Evolutionary conservation across 2,888 invertebrate species (phyloP), one percentile per base, ranked within the genome.

Genomic region (Trichopria drosophilae): DNA sequence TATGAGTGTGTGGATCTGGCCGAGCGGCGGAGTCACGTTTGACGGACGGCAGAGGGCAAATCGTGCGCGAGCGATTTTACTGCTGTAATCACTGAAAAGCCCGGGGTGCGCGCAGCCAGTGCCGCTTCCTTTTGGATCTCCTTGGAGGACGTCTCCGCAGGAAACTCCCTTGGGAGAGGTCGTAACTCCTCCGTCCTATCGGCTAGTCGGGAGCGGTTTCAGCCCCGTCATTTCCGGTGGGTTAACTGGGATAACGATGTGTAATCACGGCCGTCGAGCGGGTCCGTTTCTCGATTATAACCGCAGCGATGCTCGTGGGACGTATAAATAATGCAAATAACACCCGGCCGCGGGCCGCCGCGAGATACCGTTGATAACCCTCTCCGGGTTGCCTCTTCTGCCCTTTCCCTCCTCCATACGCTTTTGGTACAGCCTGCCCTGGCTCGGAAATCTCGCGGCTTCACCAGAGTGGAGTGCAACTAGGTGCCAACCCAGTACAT

Each of bases 301-400:
- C 62, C 64, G 59, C 58, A 49, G 55, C 62, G 64, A 68, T 67
- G 62, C 72, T 67, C 71, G 56, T 58, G 71, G 71, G 72, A 69
- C 68, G 63, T 67, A 71, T 72, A 72, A 73, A 73, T 73, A 73
- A 71, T 66, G 66, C 63, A 61, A 70, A 72, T 69, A 73, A 72
- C 66, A 63, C 57, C 57, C 55, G 55, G 52, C 51, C 49, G 53
- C 58, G 43, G 51, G 41, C 51, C 51, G 48, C 37, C 15, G 43
- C 48, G 13, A 64, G 64, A 65, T 65, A 63, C 58, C 60, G 54
- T 61, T 57, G 63, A 65, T 65, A 62, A 60, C 50, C 43, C 51
- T 44, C 46, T 43, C 41, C 48, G 43, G 36, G 39, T 28, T 32
- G 19, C 42, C 23, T 39, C 42, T 26, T 28, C 29, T 46, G 40